Evolutionary conservation across 1,140 invertebrate genomes (phyloP), one percentile per base, ranked within the genome.

Genomic region (Megathymus violae): DNA sequence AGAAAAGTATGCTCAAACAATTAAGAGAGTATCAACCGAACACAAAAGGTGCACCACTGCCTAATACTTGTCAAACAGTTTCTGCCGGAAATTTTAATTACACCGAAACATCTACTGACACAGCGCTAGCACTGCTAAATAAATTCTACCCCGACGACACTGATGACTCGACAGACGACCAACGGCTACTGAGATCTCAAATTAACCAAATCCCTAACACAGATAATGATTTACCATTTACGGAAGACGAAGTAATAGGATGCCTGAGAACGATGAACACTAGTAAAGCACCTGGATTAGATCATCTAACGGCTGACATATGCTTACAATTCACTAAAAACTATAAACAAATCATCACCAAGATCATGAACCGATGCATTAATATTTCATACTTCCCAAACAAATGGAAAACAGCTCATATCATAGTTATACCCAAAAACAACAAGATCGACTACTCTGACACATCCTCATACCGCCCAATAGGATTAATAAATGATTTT

Each of bases 81-180:
- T 0, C 1, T 9, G 5, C 10, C 9, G 19, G 4, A 10, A 34
- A 41, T 1, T n/a, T 5, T 4, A 14, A 43, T 4, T 11, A 43
- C 10, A 58, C 40, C 2, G 9, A 1, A 1, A 27, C 14, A 13
- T 15, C 52, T 5, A 10, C 19, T 1, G 40, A 31, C 0, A 58
- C 52, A 9, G 52, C 52, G 0, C 4, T 27, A 4, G 1, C 22
- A 2, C 9, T 58, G 0, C 5, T 58, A 15, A 58, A 58, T 34
- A 17, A 44, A 11, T 58, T 43, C 17, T 58, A 43, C 3, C 54
- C 54, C 0, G 40, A 58, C 3, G 41, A 58, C 9, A 17, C 19
- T 0, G 1, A 0, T 1, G 27, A 58, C 5, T 1, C 13, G 4
- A 58, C 54, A n/a, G 25, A 3, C 0, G 4, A 9, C 0, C 54